A percentile compares a stretch with the other conserved stretches of the same genome.
phyloP scores from a whole-genome alignment of 2,113 vertebrate genomes.

The Heliornis fulica region DNA sequence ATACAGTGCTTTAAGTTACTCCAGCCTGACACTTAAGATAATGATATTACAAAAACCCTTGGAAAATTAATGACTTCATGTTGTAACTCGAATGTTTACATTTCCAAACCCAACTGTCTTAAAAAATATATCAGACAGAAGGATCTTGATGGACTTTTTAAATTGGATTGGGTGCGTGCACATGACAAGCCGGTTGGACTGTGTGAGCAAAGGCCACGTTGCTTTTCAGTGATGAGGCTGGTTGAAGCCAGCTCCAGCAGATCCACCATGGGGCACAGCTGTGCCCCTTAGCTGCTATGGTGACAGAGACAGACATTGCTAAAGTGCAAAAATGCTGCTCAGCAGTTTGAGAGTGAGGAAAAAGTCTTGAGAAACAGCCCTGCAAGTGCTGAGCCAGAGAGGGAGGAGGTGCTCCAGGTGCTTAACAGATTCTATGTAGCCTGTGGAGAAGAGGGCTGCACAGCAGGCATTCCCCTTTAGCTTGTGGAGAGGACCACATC shows the following conservation, averaged over 20 bases:
- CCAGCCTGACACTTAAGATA: not conserved
- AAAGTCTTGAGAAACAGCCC: not conserved
- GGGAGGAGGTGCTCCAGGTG: no score
- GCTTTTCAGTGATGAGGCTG: rapidly evolving
- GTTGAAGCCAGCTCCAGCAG: rapidly evolving
- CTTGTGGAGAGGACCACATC: not conserved
- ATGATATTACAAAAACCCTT: not conserved
- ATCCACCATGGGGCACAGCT: not conserved
- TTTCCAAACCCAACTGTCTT: not conserved
- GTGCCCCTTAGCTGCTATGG: not conserved
- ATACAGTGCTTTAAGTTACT: not conserved
- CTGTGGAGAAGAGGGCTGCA: not conserved
- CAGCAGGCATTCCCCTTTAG: not conserved
- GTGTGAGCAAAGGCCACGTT: not conserved
- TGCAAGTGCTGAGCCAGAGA: rapidly evolving
- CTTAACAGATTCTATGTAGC: rapidly evolving
- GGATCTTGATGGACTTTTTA: not conserved
- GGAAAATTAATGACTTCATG: not conserved
- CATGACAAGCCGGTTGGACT: rapidly evolving
- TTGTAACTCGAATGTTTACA: not conserved
- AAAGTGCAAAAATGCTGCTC: not conserved
- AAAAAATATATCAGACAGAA: not conserved
- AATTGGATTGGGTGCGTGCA: not conserved
- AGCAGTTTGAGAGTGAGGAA: no score
- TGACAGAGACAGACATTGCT: no score